Conservation (phyloP, 2,113 vertebrate genomes). For the Limanda limanda region DNA sequence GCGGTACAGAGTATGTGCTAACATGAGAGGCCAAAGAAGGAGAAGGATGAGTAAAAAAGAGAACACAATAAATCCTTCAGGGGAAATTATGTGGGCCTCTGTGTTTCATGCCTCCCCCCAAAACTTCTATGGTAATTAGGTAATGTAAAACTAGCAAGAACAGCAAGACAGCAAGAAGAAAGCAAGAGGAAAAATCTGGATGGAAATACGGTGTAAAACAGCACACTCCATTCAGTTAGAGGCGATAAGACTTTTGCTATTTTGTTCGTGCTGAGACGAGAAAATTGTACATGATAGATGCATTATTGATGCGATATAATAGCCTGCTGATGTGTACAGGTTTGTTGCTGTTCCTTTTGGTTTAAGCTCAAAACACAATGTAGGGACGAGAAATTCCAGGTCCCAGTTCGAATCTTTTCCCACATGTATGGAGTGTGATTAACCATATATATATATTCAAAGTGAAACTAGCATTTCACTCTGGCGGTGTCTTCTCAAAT, state of each 20-base stretch:
- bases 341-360: background rate
- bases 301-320: slow-evolving; percentile 39
- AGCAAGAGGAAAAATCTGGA: slow-evolving; percentile 1
- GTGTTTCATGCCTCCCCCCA: slow-evolving; percentile 41
- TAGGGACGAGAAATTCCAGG: background rate
- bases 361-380: slow-evolving; percentile 8
- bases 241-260: slow-evolving; percentile 12
- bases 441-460: slow-evolving; percentile 8
- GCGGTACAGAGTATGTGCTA: slow-evolving; percentile 31
- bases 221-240: slow-evolving; percentile 12
- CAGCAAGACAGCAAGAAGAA: slow-evolving; percentile 41
- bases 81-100: slow-evolving; percentile 41
- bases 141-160: slow-evolving; percentile 45
- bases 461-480: slow-evolving; percentile 22
- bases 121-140: slow-evolving; percentile 57
- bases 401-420: slow-evolving; percentile 1
- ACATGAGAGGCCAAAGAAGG: slow-evolving; percentile 20
- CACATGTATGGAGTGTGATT: slow-evolving; percentile 7
- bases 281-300: slow-evolving; percentile 18
- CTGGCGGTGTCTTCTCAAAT: slow-evolving; percentile 17
- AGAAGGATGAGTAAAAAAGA: background rate
- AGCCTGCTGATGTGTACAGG: background rate
- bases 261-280: slow-evolving; percentile 13
- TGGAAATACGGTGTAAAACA: slow-evolving; percentile 13
- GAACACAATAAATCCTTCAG: slow-evolving; percentile 44